Base-by-base conservation (phyloP, 1,140 invertebrate species). In the Pinna nobilis region DNA sequence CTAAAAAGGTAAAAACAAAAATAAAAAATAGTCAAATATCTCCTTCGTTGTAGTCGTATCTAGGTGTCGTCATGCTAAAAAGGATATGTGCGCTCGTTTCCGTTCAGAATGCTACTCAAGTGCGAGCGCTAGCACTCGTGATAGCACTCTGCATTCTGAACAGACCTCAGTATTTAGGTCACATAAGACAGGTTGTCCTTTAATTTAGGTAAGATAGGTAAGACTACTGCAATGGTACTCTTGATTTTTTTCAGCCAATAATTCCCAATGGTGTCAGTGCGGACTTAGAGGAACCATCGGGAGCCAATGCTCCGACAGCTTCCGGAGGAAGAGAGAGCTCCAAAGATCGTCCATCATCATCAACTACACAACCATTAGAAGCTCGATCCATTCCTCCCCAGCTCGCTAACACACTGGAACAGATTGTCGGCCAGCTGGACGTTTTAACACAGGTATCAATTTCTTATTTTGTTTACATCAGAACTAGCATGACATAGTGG, bases 361-460 rank as follows among this genome's bases (percentile, higher is more conserved):
- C 76, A 11, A 70, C 69, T 28, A 84, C 82, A 20, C 84, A 87
- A 65, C 76, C 79, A 13, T 57, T 83, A 33, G 85, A 86, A 57
- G 66, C 74, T 9, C 75, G 79, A 49, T 37, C 76, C 0, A 76
- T 87, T 23, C 80, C 86, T 1, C 76, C 82, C 30, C 77, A 84
- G 68, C 68, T 89, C n/a, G 73, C 78, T 4, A 78, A 82, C 35
- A 88, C 88, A 28, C 77, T 89, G 59, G 87, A 90, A 70, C 85
- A 88, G 49, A 87, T 90, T 53, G 88, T 88, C 9, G 82, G 86
- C 13, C 88, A 90, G 76, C 77, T 89, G 6, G 88, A 90, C 74
- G 88, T 90, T 51, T 74, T 90, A 6, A 89, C 88, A 33, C 86
- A 88, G 83, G 87, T 89, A 73, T 20, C 28, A n/a, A 9, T 30